These are phyloP conservation scores for Lepisosteus oculatus DNA, from an alignment of 2,113 vertebrate species.

Conservation along the genomic window DNA sequence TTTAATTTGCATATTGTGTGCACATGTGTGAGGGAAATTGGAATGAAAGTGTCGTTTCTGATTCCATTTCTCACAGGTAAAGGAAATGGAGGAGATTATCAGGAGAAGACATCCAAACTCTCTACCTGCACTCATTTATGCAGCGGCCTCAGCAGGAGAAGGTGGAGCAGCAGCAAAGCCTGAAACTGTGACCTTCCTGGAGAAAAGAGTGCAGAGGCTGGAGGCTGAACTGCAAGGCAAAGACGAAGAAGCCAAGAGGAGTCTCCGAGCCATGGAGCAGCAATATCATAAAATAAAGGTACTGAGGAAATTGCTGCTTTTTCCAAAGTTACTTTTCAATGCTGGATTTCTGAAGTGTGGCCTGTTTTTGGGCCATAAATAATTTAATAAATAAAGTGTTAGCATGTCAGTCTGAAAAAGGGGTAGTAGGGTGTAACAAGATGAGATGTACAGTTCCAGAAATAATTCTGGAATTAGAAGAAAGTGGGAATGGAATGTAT, in stretches of 20 bases:
- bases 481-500: too few species aligned
- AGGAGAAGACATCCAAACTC: slow-evolving; percentile 84
- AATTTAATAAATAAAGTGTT: too few species aligned
- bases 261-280: slow-evolving; percentile 84
- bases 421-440: too few species aligned
- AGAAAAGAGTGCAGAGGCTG: slow-evolving; percentile 79
- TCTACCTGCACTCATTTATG: slow-evolving; percentile 83
- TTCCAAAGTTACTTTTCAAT: too few species aligned
- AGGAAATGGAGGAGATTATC: slow-evolving; percentile 87
- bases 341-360: too few species aligned
- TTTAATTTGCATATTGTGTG: background rate
- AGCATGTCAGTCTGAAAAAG: too few species aligned
- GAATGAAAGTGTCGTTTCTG: background rate
- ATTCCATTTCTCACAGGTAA: slow-evolving; percentile 69
- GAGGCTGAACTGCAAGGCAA: slow-evolving; percentile 85
- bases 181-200: slow-evolving; percentile 69
- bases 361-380: too few species aligned
- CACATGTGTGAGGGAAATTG: background rate
- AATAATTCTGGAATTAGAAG: too few species aligned
- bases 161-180: slow-evolving; percentile 42
- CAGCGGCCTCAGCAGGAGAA: slow-evolving; percentile 67
- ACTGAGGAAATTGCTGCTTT: background rate
- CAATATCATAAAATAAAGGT: slow-evolving; percentile 90
- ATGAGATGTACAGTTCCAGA: too few species aligned
- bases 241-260: slow-evolving; percentile 86